Conservation (phyloP, 2,113 vertebrate genomes). For the Nyctibius bracteatus region DNA sequence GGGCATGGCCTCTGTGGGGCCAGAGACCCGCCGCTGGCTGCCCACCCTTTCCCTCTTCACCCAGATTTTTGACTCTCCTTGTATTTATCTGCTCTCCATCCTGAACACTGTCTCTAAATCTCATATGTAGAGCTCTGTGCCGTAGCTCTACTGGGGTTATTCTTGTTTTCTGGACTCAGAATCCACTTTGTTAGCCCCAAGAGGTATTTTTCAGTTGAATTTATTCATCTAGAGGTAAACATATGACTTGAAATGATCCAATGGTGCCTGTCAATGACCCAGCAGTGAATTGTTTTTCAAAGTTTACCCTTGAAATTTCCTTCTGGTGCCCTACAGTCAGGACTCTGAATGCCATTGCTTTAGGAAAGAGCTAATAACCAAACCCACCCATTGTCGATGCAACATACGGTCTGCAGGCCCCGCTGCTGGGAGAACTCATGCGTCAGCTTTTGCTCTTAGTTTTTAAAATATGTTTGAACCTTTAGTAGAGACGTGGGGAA, state of each 20-base stretch:
- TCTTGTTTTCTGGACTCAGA: neutral
- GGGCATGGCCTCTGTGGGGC: neutral
- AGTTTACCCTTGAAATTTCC: neutral
- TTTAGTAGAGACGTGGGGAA: neutral
- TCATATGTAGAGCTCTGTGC: neutral
- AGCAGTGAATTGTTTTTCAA: neutral
- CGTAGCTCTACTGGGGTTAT: fast-evolving
- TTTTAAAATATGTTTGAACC: neutral
- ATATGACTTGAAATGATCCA: neutral
- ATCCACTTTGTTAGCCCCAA: fast-evolving
- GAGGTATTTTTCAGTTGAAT: neutral
- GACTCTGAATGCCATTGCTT: neutral
- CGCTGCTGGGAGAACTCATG: neutral
- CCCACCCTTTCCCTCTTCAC: fast-evolving
- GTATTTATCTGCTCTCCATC: no score
- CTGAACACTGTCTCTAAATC: fast-evolving
- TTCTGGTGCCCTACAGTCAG: neutral
- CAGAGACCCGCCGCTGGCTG: fast-evolving
- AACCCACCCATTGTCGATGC: neutral
- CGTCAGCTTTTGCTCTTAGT: neutral
- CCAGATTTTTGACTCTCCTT: no score
- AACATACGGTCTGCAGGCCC: neutral
- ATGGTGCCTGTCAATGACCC: neutral
- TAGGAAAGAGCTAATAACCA: neutral
- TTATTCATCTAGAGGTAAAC: neutral